Evolutionary conservation across 2,113 vertebrate genomes (phyloP).

Genomic region (Delphinapterus leucas): DNA sequence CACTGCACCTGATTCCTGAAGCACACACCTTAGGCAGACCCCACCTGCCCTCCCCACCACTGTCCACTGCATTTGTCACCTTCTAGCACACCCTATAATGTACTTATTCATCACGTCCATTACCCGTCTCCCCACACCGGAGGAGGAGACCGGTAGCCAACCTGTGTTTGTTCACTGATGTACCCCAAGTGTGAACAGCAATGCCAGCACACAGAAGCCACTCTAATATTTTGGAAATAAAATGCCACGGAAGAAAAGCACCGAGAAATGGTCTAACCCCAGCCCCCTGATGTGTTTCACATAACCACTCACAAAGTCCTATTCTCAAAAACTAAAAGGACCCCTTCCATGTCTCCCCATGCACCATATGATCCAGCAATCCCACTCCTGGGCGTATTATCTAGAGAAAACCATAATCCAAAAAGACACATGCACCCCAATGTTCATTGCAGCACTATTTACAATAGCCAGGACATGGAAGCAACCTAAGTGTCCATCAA

Average conservation of each 20-base stretch:
- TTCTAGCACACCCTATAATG: rapidly evolving
- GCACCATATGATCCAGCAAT: background rate
- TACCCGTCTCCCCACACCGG: background rate
- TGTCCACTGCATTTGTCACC: background rate
- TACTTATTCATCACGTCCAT: no score
- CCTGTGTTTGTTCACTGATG: background rate
- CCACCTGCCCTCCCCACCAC: no score
- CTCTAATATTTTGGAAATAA: background rate
- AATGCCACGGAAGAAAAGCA: background rate
- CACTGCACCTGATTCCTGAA: rapidly evolving
- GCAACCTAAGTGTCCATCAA: background rate
- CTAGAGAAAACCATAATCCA: background rate
- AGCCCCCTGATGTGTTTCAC: background rate
- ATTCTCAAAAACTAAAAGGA: background rate
- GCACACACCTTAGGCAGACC: rapidly evolving
- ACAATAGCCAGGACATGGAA: background rate
- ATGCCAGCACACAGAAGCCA: background rate
- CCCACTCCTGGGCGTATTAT: background rate
- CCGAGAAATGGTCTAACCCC: background rate
- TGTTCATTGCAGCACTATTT: rapidly evolving
- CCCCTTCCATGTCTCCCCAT: background rate
- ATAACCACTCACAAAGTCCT: background rate
- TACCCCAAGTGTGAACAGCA: background rate
- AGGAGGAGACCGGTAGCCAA: background rate
- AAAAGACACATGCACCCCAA: background rate